Base-by-base conservation (phyloP, 2,888 invertebrate species). In the Nemotelus pantherinus region DNA sequence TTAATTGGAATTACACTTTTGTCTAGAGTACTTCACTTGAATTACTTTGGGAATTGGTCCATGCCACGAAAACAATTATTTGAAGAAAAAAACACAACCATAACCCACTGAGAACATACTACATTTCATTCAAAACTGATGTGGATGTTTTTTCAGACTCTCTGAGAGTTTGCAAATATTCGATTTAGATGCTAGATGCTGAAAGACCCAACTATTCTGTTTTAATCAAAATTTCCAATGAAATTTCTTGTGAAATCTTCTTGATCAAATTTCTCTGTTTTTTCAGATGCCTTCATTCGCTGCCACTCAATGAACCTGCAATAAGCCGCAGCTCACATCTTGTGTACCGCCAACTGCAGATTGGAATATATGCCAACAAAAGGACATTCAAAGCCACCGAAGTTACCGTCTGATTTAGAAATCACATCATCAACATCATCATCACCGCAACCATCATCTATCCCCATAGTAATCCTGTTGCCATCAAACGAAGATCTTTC, bases 1-100 rank as follows among this genome's bases (percentile, higher is more conserved):
- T 57, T 74, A 74, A 74, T 74, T 74, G 74, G 74, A 74, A 74
- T 63, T 63, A 74, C 60, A 63, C 74, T 74, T 60, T 63, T 41
- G 44, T 55, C 44, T 9, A 70, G 70, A 70, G 41, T 53, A 55
- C 70, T 53, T 70, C 55, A 70, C 43, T 39, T 43, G 41, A 39
- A 39, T 43, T 43, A 43, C 43, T 70, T 70, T 55, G 41, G 55
- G 53, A 5, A 6, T 39, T 55, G 70, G 1, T 55, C 55, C 55
- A 43, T 55, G 55, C 43, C 65, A 9, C 65, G 2, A 9, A 47
- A 65, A 47, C 47, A 47, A 65, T 65, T 44, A 44, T 45, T 10
- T 3, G 65, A 65, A 65, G n/a, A 65, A 9, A 65, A n/a, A 45
- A 10, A 47, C 2, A 10, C 63, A 63, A 63, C 63, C 25, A 1